A percentile compares a stretch with the other conserved stretches of the same genome.
Conservation (phyloP, 1,140 invertebrate species). For the Ceratina calcarata region DNA sequence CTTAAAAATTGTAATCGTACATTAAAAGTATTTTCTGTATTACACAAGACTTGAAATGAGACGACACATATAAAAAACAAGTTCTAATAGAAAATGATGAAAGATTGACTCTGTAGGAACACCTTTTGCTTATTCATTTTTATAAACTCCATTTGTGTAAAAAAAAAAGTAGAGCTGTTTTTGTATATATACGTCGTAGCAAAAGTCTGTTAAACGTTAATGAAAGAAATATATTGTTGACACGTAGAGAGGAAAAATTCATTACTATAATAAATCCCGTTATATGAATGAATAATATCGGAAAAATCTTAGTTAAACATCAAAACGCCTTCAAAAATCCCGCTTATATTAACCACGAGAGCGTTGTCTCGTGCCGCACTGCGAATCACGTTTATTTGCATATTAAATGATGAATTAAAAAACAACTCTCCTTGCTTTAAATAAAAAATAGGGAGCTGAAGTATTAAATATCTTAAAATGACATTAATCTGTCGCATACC, state of each 20-base stretch:
- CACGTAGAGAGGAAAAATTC: slow-evolving; percentile 27
- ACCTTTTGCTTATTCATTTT: slow-evolving; percentile 2
- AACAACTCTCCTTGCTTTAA: background rate
- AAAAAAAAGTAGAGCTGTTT: slow-evolving; percentile 54
- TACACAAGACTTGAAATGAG: background rate
- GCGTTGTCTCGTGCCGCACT: too few species aligned
- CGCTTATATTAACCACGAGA: too few species aligned
- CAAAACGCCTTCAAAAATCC: too few species aligned
- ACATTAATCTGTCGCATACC: background rate
- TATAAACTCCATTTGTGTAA: slow-evolving; percentile 51
- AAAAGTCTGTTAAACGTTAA: slow-evolving; percentile 69
- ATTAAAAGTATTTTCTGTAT: background rate
- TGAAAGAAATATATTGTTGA: slow-evolving; percentile 70
- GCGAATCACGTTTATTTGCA: too few species aligned
- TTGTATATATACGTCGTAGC: slow-evolving; percentile 63
- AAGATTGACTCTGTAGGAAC: background rate
- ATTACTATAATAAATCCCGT: background rate
- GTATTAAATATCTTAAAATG: background rate
- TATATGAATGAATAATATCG: background rate
- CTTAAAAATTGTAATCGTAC: background rate
- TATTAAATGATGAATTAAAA: too few species aligned
- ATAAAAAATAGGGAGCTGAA: background rate
- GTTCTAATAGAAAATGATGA: background rate
- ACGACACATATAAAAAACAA: background rate
- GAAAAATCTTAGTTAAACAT: too few species aligned